These are phyloP conservation scores for Rhodeus uyekii DNA, from an alignment of 2,797 vertebrate species.

Conservation along the genomic window DNA sequence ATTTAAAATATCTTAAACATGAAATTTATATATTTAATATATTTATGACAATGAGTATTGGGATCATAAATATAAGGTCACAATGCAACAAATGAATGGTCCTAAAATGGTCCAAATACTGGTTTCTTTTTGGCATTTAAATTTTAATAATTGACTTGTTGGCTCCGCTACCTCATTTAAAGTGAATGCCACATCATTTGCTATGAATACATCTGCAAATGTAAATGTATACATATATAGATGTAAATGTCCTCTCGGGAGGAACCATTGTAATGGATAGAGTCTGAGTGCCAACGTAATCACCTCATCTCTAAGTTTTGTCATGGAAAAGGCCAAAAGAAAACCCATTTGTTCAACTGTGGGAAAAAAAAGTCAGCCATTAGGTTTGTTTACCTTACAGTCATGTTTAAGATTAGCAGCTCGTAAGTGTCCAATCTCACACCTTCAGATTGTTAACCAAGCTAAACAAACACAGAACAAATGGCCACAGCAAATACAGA, in stretches of 20 bases:
- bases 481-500: slow-evolving; percentile 12
- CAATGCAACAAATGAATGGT: neutral
- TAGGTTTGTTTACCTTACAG: slow-evolving; percentile 11
- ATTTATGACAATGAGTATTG: neutral
- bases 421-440: slow-evolving; percentile 15
- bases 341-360: slow-evolving; percentile 18
- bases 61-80: neutral
- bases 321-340: slow-evolving; percentile 22
- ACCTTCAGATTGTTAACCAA: slow-evolving; percentile 8
- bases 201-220: slow-evolving; percentile 10
- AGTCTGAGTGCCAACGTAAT: slow-evolving; percentile 6
- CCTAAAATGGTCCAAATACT: too few relatives aligned
- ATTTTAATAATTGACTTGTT: neutral
- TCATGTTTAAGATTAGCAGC: slow-evolving; percentile 13
- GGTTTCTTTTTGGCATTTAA: neutral
- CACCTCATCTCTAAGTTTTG: slow-evolving; percentile 26
- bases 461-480: slow-evolving; percentile 27
- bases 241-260: slow-evolving; percentile 31
- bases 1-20: neutral
- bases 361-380: slow-evolving; percentile 9
- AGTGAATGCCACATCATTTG: neutral
- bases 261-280: slow-evolving; percentile 26
- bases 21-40: neutral
- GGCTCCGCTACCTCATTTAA: neutral
- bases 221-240: slow-evolving; percentile 23